A percentile compares a stretch with the other conserved stretches of the same genome.
These are phyloP conservation scores for Matsumyia berberina DNA, from an alignment of 2,888 invertebrate species.

Conservation along the genomic window DNA sequence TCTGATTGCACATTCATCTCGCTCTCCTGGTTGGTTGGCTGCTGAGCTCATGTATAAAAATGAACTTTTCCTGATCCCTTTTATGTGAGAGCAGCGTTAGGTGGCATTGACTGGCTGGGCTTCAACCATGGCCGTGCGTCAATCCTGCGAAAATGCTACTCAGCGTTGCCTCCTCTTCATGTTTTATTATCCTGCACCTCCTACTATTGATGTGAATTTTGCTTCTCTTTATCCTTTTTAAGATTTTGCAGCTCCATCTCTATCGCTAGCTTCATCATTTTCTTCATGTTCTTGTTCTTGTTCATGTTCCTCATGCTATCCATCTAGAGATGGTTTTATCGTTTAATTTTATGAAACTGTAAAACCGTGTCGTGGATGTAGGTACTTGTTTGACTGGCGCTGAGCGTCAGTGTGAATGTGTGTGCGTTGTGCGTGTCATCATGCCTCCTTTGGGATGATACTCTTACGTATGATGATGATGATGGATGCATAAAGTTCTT, in stretches of 20 bases:
- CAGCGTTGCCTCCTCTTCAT: conserved; percentile 44
- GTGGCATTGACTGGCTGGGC: not conserved
- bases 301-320: conserved; percentile 11
- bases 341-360: conserved; percentile 56
- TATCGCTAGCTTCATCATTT: not conserved
- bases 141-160: conserved; percentile 22
- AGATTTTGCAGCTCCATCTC: no score
- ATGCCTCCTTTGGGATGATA: conserved; percentile 9
- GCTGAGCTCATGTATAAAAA: not conserved
- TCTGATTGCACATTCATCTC: conserved; percentile 37
- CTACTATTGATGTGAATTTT: conserved; percentile 14
- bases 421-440: conserved; percentile 4
- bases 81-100: not conserved
- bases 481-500: conserved; percentile 62
- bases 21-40: not conserved
- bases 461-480: conserved; percentile 35
- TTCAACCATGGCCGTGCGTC: conserved; percentile 33
- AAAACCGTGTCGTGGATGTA: conserved; percentile 22
- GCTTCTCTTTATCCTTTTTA: not conserved
- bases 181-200: conserved; percentile 18
- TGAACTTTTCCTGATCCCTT: conserved; percentile 34
- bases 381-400: not conserved
- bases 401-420: no score
- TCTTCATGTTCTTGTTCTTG: not conserved
- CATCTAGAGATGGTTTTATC: conserved; percentile 37